These are phyloP conservation scores for Anguilla anguilla DNA, from an alignment of 2,797 vertebrate species.

Conservation along the genomic window DNA sequence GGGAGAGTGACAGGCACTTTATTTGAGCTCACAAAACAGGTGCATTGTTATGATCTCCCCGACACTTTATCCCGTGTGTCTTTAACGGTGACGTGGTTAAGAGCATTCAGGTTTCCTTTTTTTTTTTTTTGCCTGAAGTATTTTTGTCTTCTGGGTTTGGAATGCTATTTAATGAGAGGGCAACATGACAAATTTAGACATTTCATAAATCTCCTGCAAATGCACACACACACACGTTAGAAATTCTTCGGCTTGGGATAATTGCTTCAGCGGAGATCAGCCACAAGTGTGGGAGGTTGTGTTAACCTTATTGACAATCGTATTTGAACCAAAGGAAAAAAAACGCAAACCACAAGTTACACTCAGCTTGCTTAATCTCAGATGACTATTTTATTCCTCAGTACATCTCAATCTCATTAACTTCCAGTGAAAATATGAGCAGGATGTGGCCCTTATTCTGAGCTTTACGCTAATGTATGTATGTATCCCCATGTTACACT, in stretches of 20 bases:
- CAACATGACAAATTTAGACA: not conserved
- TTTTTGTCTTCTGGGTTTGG: not conserved
- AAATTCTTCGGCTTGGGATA: not conserved
- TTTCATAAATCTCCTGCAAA: not conserved
- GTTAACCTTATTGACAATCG: constrained; percentile 12
- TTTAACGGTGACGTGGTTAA: not conserved
- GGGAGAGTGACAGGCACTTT: constrained; percentile 16
- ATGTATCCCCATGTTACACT: too few species aligned
- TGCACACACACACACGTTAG: not conserved
- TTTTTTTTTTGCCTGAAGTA: not conserved
- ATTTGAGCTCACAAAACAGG: constrained; percentile 15
- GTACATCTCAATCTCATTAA: not conserved
- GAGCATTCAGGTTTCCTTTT: not conserved
- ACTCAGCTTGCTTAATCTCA: not conserved
- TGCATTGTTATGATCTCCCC: constrained; percentile 11
- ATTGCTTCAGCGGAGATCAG: constrained; percentile 1
- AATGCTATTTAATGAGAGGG: constrained; percentile 1
- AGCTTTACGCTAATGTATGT: not conserved
- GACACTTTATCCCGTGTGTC: not conserved
- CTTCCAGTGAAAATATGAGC: not conserved
- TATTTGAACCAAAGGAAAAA: not conserved
- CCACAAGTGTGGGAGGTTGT: not conserved
- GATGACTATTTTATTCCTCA: not conserved
- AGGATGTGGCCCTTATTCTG: not conserved
- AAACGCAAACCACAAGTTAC: not conserved